Conservation (phyloP, 2,113 vertebrate genomes). For the Tenebrosternarchus preto region DNA sequence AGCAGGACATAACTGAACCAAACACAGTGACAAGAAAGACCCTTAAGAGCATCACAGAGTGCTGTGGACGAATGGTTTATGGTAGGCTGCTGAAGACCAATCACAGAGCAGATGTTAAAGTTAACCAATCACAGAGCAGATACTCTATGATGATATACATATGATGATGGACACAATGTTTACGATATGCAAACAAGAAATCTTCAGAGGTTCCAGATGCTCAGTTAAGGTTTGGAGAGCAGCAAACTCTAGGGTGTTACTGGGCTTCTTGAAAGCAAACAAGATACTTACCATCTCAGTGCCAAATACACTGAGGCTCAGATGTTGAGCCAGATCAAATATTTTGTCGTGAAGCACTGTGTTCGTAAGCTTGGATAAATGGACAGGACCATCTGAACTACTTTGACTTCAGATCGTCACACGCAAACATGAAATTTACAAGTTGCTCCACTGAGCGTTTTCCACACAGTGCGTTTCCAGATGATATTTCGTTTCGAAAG, state of each 20-base stretch:
- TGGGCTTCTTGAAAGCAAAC: too few species aligned
- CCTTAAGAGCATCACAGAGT: background rate
- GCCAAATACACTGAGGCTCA: too few species aligned
- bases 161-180: too few species aligned
- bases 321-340: background rate
- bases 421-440: constrained; percentile 21
- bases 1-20: background rate
- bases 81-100: background rate
- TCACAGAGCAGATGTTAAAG: background rate
- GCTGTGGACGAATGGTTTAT: background rate
- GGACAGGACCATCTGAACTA: background rate
- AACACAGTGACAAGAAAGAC: background rate
- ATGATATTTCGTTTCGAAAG: background rate
- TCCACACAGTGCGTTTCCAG: background rate
- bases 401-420: background rate
- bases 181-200: too few species aligned
- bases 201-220: too few species aligned
- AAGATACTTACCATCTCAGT: too few species aligned
- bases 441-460: background rate
- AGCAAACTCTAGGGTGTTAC: too few species aligned
- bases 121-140: background rate
- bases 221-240: too few species aligned
- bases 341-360: background rate
- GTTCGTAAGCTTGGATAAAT: background rate
- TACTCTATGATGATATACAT: too few species aligned